Conservation (phyloP, 2,888 invertebrate genomes). For the Euclidia mi region DNA sequence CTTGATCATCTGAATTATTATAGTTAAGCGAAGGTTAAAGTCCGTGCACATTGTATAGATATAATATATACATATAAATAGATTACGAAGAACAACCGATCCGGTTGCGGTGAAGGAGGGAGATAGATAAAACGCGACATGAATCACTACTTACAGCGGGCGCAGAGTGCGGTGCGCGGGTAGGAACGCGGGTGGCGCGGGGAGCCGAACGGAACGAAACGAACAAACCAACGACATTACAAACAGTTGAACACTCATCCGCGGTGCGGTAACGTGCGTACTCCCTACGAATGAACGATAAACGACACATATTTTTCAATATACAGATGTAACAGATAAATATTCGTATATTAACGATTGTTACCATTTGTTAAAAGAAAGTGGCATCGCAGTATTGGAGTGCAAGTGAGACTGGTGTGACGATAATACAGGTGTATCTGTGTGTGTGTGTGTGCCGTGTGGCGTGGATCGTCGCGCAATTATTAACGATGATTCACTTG, state of each 20-base stretch:
- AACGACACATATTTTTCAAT: constrained; percentile 64
- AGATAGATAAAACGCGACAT: constrained; percentile 90
- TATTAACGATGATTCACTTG: constrained; percentile 90
- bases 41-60: constrained; percentile 83
- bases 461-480: constrained; percentile 88
- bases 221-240: constrained; percentile 84
- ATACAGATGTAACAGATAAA: constrained; percentile 69
- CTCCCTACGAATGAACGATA: constrained; percentile 65
- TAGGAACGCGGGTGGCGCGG: constrained; percentile 68
- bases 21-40: constrained; percentile 77
- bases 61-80: constrained; percentile 78
- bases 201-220: constrained; percentile 78
- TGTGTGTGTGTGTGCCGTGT: constrained; percentile 79
- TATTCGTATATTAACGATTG: constrained; percentile 59
- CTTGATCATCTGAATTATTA: constrained; percentile 60
- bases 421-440: constrained; percentile 82
- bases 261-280: constrained; percentile 80
- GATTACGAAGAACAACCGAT: constrained; percentile 89
- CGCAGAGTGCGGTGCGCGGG: constrained; percentile 78
- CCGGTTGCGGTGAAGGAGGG: constrained; percentile 89
- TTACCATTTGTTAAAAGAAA: constrained; percentile 69
- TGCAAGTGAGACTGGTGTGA: constrained; percentile 71
- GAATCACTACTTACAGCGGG: constrained; percentile 88
- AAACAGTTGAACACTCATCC: constrained; percentile 88
- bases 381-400: constrained; percentile 59